These are phyloP conservation scores for Hyperoplus immaculatus DNA, from an alignment of 2,797 vertebrate species.

Conservation along the genomic window DNA sequence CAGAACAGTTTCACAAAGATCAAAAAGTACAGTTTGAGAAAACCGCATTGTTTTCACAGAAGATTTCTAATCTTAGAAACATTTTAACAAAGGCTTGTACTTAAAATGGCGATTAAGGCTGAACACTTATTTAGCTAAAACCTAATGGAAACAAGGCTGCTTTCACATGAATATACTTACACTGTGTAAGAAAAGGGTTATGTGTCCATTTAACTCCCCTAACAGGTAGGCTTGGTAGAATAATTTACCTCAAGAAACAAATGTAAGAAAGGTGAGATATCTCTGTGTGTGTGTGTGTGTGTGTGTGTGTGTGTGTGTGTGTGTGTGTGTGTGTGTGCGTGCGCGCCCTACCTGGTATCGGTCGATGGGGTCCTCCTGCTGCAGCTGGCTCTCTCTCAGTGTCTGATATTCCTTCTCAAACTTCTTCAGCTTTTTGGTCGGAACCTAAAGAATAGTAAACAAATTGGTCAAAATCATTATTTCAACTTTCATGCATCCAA, in stretches of 20 bases:
- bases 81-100: conserved; percentile 16
- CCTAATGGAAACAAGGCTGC: background rate
- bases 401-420: conserved; percentile 98
- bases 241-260: background rate
- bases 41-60: background rate
- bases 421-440: conserved; percentile 99
- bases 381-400: conserved; percentile 94
- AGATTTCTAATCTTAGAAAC: conserved; percentile 66
- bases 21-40: conserved; percentile 7
- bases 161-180: background rate
- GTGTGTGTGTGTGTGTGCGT: background rate
- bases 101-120: background rate
- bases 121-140: background rate
- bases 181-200: background rate
- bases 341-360: conserved; percentile 92
- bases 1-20: conserved; percentile 23
- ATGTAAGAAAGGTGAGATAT: background rate
- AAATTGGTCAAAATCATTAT: background rate
- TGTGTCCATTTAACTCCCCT: background rate
- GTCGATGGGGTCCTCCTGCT: conserved; percentile 98
- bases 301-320: background rate
- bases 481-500: background rate
- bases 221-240: background rate
- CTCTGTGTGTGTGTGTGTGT: background rate
- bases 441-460: conserved; percentile 86